These are phyloP conservation scores for Avahi laniger DNA, from an alignment of 2,797 vertebrate species.

Conservation along the genomic window DNA sequence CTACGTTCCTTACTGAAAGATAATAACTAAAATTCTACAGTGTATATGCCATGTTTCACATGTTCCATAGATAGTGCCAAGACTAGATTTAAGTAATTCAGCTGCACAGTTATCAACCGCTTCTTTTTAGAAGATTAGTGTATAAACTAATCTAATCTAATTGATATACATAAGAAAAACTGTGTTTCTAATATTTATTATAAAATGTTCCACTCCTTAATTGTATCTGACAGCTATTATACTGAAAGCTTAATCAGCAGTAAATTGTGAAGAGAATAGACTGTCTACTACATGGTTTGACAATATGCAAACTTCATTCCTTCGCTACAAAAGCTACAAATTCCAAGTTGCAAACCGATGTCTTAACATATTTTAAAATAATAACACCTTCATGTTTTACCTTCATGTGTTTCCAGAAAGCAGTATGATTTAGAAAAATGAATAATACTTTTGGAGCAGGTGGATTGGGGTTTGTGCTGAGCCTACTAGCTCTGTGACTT, in stretches of 20 bases:
- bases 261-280: not conserved
- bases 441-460: not conserved
- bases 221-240: not conserved
- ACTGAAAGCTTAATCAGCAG: not conserved
- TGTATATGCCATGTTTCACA: not conserved
- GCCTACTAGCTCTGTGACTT: not conserved
- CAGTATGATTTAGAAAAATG: not conserved
- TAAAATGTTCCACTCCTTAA: slow-evolving; percentile 7
- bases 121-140: not conserved
- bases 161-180: not conserved
- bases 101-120: not conserved
- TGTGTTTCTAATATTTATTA: slow-evolving; percentile 13
- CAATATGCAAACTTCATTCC: not conserved
- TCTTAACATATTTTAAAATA: not conserved
- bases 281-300: not conserved
- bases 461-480: not conserved
- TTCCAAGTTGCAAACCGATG: not conserved
- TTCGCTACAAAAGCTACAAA: not conserved
- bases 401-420: not conserved
- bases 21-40: not conserved
- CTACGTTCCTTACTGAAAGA: not conserved
- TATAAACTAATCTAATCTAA: not conserved
- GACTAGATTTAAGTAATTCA: not conserved
- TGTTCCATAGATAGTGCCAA: not conserved
- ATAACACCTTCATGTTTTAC: not conserved